Evolutionary conservation across 2,113 vertebrate genomes (phyloP).

Genomic region (Rhynchomys soricoides): DNA sequence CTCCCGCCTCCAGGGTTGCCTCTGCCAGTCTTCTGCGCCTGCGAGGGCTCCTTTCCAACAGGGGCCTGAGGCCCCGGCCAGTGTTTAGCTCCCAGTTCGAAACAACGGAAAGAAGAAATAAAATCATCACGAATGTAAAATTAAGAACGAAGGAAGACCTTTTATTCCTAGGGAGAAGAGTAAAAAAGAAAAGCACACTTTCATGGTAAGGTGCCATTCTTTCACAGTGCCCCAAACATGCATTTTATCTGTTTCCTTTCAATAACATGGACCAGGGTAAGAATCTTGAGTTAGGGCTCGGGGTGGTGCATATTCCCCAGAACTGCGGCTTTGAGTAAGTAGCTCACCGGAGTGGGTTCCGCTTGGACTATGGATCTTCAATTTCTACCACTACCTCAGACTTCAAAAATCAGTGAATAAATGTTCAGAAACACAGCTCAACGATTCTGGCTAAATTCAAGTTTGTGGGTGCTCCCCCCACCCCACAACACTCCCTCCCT

Average conservation of each 20-base stretch:
- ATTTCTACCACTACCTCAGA: background rate
- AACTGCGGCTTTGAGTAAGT: background rate
- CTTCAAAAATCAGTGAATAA: background rate
- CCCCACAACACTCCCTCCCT: rapidly evolving
- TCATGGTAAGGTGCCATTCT: background rate
- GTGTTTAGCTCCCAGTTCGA: conserved; percentile 57
- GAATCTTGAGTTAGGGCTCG: background rate
- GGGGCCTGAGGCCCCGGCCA: conserved; percentile 60
- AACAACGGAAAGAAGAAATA: conserved; percentile 68
- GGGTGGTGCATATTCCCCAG: background rate
- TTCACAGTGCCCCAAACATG: background rate
- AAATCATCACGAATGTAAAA: conserved; percentile 48
- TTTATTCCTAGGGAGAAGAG: conserved; percentile 44
- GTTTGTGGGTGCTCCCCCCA: background rate
- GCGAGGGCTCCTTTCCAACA: conserved; percentile 62
- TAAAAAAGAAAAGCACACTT: background rate
- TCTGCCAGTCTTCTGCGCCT: conserved; percentile 21
- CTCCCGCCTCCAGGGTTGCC: conserved; percentile 23
- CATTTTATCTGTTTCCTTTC: background rate
- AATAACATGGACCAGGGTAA: background rate
- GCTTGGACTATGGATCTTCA: background rate
- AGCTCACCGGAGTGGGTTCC: background rate
- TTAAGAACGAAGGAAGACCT: conserved; percentile 19
- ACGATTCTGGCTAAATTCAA: background rate
- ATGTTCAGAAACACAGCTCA: background rate